A percentile compares a stretch with the other conserved stretches of the same genome.
These are phyloP conservation scores for Schlechtendalia chinensis DNA, from an alignment of 1,140 invertebrate species.

Conservation along the genomic window DNA sequence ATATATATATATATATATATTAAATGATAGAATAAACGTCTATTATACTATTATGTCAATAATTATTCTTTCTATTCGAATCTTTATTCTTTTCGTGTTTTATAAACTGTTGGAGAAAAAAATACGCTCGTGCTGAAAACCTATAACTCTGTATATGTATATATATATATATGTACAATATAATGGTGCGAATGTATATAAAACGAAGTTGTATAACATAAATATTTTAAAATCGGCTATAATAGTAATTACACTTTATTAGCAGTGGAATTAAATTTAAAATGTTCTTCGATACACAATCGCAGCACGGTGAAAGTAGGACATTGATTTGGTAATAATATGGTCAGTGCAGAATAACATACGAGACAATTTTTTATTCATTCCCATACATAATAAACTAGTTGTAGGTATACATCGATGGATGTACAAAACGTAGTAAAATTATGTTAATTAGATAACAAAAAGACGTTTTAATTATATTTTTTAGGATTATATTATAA, in stretches of 20 bases:
- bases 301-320: conserved; percentile 41
- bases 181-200: not conserved
- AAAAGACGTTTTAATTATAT: not conserved
- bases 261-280: conserved; percentile 16
- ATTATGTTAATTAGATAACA: conserved; percentile 36
- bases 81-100: not conserved
- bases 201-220: conserved; percentile 4
- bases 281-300: conserved; percentile 32
- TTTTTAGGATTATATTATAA: not conserved
- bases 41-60: not conserved
- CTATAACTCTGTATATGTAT: not conserved
- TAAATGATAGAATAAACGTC: not conserved
- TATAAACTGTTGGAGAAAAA: too few relatives aligned
- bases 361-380: conserved; percentile 42
- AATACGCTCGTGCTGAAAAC: too few relatives aligned
- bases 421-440: conserved; percentile 37
- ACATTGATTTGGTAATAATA: conserved; percentile 47
- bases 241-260: conserved; percentile 40
- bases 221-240: conserved; percentile 10
- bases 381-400: conserved; percentile 21
- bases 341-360: conserved; percentile 35
- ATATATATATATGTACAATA: not conserved
- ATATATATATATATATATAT: not conserved
- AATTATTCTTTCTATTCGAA: not conserved
- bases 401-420: conserved; percentile 6